Percentiles rank a stretch among this genome's conserved stretches.
Evolutionary conservation across 1,140 invertebrate species (phyloP).

Genomic region (Stegodyphus dumicola): DNA sequence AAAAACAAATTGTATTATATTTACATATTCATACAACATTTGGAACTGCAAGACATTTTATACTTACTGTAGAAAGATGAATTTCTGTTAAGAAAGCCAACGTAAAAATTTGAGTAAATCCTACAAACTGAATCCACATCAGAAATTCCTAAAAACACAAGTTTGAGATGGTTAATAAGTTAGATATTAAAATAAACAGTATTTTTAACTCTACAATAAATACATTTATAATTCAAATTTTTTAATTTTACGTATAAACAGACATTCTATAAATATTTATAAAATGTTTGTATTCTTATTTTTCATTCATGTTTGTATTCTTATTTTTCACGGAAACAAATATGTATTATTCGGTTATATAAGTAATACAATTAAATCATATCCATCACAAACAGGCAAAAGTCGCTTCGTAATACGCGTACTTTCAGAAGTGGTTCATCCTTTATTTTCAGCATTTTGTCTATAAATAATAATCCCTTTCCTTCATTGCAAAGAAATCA

Average conservation of each 20-base stretch:
- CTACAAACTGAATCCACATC: conserved; percentile 63
- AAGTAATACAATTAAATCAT: neutral
- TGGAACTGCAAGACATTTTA: neutral
- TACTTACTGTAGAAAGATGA: conserved; percentile 62
- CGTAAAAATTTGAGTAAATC: conserved; percentile 61
- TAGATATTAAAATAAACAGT: neutral
- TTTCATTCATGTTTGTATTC: neutral
- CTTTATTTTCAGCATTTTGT: too few species aligned
- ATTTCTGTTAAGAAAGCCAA: conserved; percentile 63
- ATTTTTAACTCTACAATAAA: neutral
- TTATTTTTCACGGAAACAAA: neutral
- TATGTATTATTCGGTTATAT: neutral
- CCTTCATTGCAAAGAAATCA: too few species aligned
- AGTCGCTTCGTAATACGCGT: too few species aligned
- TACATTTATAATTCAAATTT: neutral
- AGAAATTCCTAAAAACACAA: conserved; percentile 61
- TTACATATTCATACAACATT: too few species aligned
- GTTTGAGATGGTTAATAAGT: neutral
- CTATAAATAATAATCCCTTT: too few species aligned
- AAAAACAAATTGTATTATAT: too few species aligned
- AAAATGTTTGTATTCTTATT: neutral
- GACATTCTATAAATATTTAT: neutral
- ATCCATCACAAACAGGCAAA: too few species aligned
- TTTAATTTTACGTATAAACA: neutral
- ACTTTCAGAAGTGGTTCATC: too few species aligned